Evolutionary conservation across 2,888 invertebrate species (phyloP), one percentile per base, ranked within the genome.

Genomic region (Amphimallon solstitiale): DNA sequence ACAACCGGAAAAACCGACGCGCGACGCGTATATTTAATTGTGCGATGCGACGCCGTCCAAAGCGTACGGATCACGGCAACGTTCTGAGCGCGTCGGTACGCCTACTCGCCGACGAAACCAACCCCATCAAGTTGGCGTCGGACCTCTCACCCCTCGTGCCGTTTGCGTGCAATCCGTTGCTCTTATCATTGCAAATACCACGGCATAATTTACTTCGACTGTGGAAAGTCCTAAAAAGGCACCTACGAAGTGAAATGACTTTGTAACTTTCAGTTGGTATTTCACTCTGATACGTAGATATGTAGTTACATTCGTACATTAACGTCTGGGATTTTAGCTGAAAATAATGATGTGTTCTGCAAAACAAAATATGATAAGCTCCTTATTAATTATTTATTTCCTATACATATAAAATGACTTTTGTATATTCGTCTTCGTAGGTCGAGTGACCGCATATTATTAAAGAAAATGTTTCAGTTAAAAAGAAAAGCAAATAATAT

Each of bases 1-100:
- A 29, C n/a, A 40, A 56, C 12, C 12, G 38, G 56, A 29, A 45
- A 15, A 19, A 15, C 46, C 45, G 45, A 37, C 49, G 35, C 51
- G n/a, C 49, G 51, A 40, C 15, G 51, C 62, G 56, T 56, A 29
- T 29, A 29, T 29, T 29, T 29, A 29, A 29, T 7, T 29, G 9
- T 29, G 29, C 29, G 29, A 29, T 29, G 29, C 38, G 23, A 14
- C 65, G 63, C 69, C 66, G 70, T 70, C 71, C 67, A 63, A 63
- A 69, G 51, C 52, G 69, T 56, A 70, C 67, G 70, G 63, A 48
- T 67, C 67, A 68, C 71, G 67, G 68, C 70, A 60, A 66, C 68
- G 68, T 64, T 73, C 73, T 72, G 71, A 73, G 70, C 73, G 56
- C 43, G 71, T 72, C 70, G 69, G 67, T 70, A 73, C 73, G 72